These are phyloP conservation scores for Ameiurus melas DNA, from an alignment of 2,113 vertebrate species.

Conservation along the genomic window DNA sequence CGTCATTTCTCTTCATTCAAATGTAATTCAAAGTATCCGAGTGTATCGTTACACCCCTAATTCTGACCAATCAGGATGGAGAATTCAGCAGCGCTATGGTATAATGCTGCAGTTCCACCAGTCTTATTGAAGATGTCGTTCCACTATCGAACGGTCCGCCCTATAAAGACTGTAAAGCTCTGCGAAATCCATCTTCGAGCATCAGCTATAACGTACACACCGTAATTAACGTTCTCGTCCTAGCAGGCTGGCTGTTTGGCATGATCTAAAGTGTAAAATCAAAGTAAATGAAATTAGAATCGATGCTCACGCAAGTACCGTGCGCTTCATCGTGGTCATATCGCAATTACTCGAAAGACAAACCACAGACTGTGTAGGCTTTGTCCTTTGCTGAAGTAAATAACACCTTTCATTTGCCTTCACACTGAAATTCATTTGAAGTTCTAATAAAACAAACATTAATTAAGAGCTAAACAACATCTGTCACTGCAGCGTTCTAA, in stretches of 20 bases:
- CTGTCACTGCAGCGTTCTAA: background rate
- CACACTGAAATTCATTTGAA: background rate
- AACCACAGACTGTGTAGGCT: background rate
- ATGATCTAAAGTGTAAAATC: conserved; percentile 11
- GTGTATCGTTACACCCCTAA: background rate
- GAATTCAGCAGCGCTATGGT: background rate
- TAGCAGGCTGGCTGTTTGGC: conserved; percentile 14
- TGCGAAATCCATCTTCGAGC: background rate
- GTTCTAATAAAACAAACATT: background rate
- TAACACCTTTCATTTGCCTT: background rate
- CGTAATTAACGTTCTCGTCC: conserved; percentile 14
- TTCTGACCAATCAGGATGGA: background rate
- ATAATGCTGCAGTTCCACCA: background rate
- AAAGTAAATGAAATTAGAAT: conserved; percentile 21
- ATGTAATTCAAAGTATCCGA: background rate
- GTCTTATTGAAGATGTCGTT: background rate
- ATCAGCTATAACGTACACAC: background rate
- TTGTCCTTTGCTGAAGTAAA: background rate
- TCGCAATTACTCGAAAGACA: background rate
- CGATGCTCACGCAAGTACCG: background rate
- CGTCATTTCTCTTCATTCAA: background rate
- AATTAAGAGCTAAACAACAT: conserved; percentile 2
- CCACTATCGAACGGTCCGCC: background rate
- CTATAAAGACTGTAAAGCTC: background rate
- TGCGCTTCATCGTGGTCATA: conserved; percentile 7